Percentiles rank a stretch among this genome's conserved stretches.
phyloP scores from a whole-genome alignment of 2,113 vertebrate species.

The Malurus melanocephalus region DNA sequence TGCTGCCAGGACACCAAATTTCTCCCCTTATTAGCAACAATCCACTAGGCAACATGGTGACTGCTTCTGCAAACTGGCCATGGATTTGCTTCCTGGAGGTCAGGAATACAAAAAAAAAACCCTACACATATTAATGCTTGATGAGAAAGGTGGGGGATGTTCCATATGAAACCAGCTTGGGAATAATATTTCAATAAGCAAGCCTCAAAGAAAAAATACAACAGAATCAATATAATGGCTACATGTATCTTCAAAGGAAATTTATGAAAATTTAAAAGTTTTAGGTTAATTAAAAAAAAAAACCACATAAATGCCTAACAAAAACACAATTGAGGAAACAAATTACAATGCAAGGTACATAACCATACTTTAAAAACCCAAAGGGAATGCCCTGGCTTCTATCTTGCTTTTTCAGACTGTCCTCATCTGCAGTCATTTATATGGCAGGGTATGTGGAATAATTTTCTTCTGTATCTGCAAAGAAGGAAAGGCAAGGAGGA shows the following conservation, averaged over 20 bases:
- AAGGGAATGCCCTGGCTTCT: background rate
- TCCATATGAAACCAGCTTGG: background rate
- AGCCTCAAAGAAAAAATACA: background rate
- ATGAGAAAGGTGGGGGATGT: background rate
- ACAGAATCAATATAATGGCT: background rate
- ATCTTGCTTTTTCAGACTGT: background rate
- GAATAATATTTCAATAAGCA: background rate
- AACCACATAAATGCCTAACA: background rate
- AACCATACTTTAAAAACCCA: background rate
- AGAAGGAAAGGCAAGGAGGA: background rate
- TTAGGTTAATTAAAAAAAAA: background rate
- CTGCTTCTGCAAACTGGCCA: background rate
- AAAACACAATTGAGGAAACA: background rate
- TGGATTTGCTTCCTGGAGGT: background rate
- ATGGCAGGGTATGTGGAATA: background rate
- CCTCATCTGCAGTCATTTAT: background rate
- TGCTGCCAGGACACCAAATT: background rate
- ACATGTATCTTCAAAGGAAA: background rate
- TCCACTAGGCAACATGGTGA: background rate
- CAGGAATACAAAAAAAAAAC: background rate
- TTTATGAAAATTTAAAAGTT: background rate
- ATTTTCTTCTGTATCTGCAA: background rate
- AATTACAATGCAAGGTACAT: background rate
- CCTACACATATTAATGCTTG: background rate
- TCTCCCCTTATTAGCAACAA: background rate